These are phyloP conservation scores for Diachasma alloeum DNA, from an alignment of 1,140 invertebrate species.

Conservation along the genomic window DNA sequence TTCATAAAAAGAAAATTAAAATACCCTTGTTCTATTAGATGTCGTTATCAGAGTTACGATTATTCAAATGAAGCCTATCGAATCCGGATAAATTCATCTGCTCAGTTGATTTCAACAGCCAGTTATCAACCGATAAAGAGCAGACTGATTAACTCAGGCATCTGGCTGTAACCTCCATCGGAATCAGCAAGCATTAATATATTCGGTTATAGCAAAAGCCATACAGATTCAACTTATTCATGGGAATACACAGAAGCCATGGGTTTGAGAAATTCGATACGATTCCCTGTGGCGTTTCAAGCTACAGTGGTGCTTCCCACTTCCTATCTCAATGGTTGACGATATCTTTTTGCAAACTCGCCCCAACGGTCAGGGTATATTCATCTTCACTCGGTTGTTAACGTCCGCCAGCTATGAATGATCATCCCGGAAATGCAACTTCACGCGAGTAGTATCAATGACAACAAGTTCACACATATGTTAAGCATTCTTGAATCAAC, in stretches of 20 bases:
- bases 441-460: neutral
- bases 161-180: too few relatives aligned
- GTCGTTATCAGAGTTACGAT: too few relatives aligned
- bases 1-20: too few relatives aligned
- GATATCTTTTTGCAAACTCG: neutral
- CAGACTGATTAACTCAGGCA: too few relatives aligned
- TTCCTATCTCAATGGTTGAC: slow-evolving; percentile 54
- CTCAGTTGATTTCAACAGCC: too few relatives aligned
- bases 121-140: too few relatives aligned
- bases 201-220: neutral
- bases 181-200: neutral
- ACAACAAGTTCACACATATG: slow-evolving; percentile 9
- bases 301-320: slow-evolving; percentile 64
- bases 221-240: slow-evolving; percentile 32
- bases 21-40: too few relatives aligned
- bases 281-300: slow-evolving; percentile 55
- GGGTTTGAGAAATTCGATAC: slow-evolving; percentile 60
- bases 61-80: too few relatives aligned
- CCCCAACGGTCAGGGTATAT: neutral
- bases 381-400: neutral
- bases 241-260: slow-evolving; percentile 66
- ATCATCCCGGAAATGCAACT: slow-evolving; percentile 9
- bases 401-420: neutral
- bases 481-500: neutral
- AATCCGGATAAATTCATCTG: too few relatives aligned